Percentiles rank a stretch among this genome's conserved stretches.
phyloP scores from a whole-genome alignment of 1,140 invertebrate species.

The Aphis craccivora region DNA sequence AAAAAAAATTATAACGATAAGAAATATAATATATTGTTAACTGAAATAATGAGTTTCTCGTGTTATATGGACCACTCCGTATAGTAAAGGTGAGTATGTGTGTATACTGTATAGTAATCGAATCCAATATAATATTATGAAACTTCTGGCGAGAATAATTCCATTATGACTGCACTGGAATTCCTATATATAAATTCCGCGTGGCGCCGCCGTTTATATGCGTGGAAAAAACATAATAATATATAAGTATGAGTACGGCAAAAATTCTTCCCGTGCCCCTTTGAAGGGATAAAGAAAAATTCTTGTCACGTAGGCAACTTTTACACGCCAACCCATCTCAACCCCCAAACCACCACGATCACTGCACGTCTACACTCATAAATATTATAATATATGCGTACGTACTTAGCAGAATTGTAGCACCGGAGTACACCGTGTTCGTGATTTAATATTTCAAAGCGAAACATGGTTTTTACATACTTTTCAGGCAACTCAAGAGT shows the following conservation, averaged over 20 bases:
- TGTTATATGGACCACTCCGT: background rate
- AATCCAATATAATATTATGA: background rate
- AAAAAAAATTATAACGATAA: background rate
- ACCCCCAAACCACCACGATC: background rate
- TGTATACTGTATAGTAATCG: background rate
- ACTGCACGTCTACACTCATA: background rate
- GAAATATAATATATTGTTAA: background rate
- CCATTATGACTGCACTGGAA: background rate
- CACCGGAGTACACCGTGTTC: background rate
- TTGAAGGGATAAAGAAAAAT: background rate
- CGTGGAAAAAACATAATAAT: background rate
- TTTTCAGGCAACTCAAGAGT: background rate
- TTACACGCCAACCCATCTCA: background rate
- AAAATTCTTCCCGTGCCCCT: background rate
- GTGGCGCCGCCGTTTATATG: background rate
- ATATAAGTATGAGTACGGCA: background rate
- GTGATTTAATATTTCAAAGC: background rate
- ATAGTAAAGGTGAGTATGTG: background rate
- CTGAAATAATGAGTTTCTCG: background rate
- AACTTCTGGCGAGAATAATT: background rate
- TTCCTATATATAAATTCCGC: background rate
- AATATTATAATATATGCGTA: background rate
- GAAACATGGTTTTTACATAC: background rate
- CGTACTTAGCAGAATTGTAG: background rate
- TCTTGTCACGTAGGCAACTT: conserved; percentile 13